Percentiles rank a stretch among this genome's conserved stretches.
Conservation (phyloP, 2,888 invertebrate genomes). For the Idaea biselata region DNA sequence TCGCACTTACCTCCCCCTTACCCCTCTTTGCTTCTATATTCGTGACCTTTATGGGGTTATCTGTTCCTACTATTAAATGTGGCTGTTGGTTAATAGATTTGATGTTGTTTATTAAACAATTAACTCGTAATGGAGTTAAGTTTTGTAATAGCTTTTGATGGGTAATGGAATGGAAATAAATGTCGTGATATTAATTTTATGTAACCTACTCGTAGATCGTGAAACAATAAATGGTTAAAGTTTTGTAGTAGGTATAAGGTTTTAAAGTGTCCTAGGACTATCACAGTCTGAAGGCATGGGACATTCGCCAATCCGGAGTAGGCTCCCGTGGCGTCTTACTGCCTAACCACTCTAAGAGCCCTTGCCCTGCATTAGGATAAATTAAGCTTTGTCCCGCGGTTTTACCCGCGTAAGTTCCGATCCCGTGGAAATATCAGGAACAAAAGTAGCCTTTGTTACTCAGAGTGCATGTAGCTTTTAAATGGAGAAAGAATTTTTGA, state of each 20-base stretch:
- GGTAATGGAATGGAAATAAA: slow-evolving; percentile 5
- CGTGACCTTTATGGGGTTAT: slow-evolving; percentile 67
- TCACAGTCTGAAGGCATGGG: too few relatives aligned
- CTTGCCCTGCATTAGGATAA: too few relatives aligned
- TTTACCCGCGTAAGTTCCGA: too few relatives aligned
- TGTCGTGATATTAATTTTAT: not conserved
- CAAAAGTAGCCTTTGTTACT: too few relatives aligned
- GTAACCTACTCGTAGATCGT: not conserved
- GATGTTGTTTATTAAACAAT: slow-evolving; percentile 3
- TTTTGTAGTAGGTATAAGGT: not conserved
- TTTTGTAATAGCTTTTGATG: slow-evolving; percentile 1
- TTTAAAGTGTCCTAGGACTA: too few relatives aligned
- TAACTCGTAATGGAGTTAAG: not conserved
- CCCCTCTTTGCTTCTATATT: slow-evolving; percentile 64
- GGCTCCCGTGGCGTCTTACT: too few relatives aligned
- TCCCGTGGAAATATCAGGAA: too few relatives aligned
- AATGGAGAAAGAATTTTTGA: too few relatives aligned
- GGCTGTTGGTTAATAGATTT: slow-evolving; percentile 28
- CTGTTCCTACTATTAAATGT: slow-evolving; percentile 45
- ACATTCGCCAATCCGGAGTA: too few relatives aligned
- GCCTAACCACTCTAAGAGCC: too few relatives aligned
- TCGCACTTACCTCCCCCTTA: slow-evolving; percentile 56
- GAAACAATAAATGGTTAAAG: not conserved
- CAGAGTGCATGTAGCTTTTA: too few relatives aligned
- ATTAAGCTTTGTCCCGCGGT: too few relatives aligned